A percentile compares a stretch with the other conserved stretches of the same genome.
Conservation (phyloP, 2,888 invertebrate genomes). For the Bruchidius siliquastri region DNA sequence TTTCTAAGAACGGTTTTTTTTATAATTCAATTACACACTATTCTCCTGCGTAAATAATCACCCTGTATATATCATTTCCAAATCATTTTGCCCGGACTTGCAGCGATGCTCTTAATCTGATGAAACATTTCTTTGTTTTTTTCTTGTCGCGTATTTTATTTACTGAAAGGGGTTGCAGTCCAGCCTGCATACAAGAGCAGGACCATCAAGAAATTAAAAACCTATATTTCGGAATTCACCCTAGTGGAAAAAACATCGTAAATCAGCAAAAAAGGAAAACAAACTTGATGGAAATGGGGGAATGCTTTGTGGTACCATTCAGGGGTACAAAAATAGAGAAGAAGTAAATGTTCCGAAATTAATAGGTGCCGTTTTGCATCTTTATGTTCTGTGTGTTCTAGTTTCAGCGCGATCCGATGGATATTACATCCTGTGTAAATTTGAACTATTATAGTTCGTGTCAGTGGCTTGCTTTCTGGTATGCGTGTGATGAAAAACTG, state of each 20-base stretch:
- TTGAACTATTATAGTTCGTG: background rate
- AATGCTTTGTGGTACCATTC: background rate
- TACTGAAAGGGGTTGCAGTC: background rate
- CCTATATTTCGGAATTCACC: background rate
- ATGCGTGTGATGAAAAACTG: too few relatives aligned
- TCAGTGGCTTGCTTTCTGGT: too few relatives aligned
- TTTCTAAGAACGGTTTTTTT: too few relatives aligned
- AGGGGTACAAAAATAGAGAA: background rate
- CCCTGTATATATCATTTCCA: background rate
- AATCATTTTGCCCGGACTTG: background rate
- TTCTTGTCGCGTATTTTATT: background rate
- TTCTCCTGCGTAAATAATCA: too few relatives aligned
- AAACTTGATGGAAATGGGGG: background rate
- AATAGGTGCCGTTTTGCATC: background rate
- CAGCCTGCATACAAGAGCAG: background rate
- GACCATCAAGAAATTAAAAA: background rate
- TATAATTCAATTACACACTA: too few relatives aligned
- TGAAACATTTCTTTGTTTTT: background rate
- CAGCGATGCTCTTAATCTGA: background rate
- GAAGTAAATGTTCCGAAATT: background rate
- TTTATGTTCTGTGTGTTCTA: background rate
- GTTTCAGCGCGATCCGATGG: background rate
- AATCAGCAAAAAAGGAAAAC: background rate
- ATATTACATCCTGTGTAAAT: background rate
- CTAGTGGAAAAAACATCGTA: background rate